A percentile compares a stretch with the other conserved stretches of the same genome.
phyloP scores from a whole-genome alignment of 2,888 invertebrate genomes.

The Ormia ochracea region DNA sequence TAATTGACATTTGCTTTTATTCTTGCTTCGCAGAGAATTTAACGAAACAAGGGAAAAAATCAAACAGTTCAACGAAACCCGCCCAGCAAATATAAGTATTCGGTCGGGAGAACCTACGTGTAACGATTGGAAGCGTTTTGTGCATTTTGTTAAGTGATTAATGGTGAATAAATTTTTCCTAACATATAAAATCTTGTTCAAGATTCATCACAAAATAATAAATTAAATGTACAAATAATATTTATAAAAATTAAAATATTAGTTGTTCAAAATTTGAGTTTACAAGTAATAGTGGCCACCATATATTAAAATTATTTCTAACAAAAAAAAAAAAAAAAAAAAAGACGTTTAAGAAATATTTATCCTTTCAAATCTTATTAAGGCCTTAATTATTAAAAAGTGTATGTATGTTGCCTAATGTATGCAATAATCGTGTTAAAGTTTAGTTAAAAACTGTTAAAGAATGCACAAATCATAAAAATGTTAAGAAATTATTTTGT shows the following conservation, averaged over 20 bases:
- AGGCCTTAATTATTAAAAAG: neutral
- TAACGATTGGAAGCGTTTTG: slow-evolving; percentile 59
- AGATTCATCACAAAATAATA: neutral
- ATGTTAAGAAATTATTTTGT: neutral
- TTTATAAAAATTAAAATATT: neutral
- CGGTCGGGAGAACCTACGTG: slow-evolving; percentile 52
- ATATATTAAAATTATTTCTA: neutral
- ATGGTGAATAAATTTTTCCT: slow-evolving; percentile 44
- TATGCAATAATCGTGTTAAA: no score
- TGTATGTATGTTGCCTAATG: neutral
- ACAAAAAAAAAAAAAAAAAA: neutral
- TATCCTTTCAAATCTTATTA: neutral
- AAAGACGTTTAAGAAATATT: neutral
- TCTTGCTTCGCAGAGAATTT: slow-evolving; percentile 27
- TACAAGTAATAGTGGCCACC: slow-evolving; percentile 15
- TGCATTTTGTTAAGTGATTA: slow-evolving; percentile 51
- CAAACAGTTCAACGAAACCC: slow-evolving; percentile 67
- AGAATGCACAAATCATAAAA: neutral
- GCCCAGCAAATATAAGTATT: slow-evolving; percentile 64
- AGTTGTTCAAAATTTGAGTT: slow-evolving; percentile 15
- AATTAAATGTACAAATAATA: neutral
- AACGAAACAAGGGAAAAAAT: slow-evolving; percentile 38
- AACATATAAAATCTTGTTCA: neutral
- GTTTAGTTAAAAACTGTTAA: neutral
- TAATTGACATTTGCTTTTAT: slow-evolving; percentile 30